Percentiles rank a stretch among this genome's conserved stretches.
Evolutionary conservation across 2,113 vertebrate genomes (phyloP).

Genomic region (Engraulis encrasicolus): DNA sequence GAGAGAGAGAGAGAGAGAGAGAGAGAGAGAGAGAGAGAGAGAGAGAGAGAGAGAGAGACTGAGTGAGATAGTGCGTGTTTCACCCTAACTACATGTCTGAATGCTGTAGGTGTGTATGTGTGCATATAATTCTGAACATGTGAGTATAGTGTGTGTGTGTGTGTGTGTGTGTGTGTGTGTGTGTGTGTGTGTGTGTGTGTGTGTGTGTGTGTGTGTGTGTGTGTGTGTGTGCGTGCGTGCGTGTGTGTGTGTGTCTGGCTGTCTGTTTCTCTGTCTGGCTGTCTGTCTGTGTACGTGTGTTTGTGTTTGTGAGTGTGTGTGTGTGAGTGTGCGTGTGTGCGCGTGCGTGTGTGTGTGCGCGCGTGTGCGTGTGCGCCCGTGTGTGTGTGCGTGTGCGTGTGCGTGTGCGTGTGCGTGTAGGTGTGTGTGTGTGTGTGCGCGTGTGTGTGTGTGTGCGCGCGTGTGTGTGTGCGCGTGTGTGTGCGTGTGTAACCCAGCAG

Average conservation of each 20-base stretch:
- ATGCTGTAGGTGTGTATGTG: neutral
- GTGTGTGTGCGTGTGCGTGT: neutral
- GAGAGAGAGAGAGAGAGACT: no score
- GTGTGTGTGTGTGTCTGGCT: neutral
- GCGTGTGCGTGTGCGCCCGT: no score
- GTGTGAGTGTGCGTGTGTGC: neutral
- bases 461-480: neutral
- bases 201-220: neutral
- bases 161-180: neutral
- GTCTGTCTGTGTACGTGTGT: no score
- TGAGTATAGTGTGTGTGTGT: neutral
- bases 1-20: no score
- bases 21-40: no score
- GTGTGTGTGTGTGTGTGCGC: slow-evolving; percentile 27
- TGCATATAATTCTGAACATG: no score
- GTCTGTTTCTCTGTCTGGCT: slow-evolving; percentile 16
- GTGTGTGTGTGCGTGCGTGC: slow-evolving; percentile 22
- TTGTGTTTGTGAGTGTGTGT: no score
- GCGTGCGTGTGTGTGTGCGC: neutral
- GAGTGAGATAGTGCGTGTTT: no score
- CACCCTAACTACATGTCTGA: no score
- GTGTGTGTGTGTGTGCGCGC: neutral
- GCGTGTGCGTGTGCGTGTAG: neutral
- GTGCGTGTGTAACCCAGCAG: neutral
- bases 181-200: neutral